Percentiles rank a stretch among this genome's conserved stretches.
phyloP scores from a whole-genome alignment of 2,888 invertebrate species.

The Sceliomorpha sp. region DNA sequence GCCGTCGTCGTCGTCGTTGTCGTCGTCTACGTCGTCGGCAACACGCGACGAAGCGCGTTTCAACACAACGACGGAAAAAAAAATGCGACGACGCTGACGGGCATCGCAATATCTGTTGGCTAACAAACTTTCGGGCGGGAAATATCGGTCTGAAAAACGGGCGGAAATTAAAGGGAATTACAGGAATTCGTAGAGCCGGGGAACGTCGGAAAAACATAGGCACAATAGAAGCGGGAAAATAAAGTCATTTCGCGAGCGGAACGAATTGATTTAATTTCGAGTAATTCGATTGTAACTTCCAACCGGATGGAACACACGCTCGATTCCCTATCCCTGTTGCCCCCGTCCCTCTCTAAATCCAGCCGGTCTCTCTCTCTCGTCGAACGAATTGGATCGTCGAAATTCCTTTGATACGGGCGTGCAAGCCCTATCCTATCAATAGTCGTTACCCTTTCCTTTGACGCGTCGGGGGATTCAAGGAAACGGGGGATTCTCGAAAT shows the following conservation, averaged over 20 bases:
- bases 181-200: neutral
- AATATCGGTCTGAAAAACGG: neutral
- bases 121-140: neutral
- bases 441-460: constrained; percentile 34
- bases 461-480: constrained; percentile 13
- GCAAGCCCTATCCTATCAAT: constrained; percentile 8
- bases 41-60: neutral
- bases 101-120: neutral
- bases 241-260: constrained; percentile 1
- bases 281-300: constrained; percentile 57
- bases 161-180: constrained; percentile 4
- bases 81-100: too few species aligned
- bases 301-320: constrained; percentile 23
- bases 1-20: too few species aligned
- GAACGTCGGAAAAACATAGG: too few species aligned
- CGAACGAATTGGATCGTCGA: constrained; percentile 24
- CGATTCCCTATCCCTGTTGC: too few species aligned
- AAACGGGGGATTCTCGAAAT: constrained; percentile 28
- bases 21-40: too few species aligned
- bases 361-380: constrained; percentile 27
- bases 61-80: neutral
- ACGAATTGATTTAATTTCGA: constrained; percentile 56
- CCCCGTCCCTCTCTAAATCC: too few species aligned
- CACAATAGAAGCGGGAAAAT: neutral
- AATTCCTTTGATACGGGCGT: constrained; percentile 24